Base-by-base conservation (phyloP, 1,140 invertebrate genomes). In the Microplitis demolitor region DNA sequence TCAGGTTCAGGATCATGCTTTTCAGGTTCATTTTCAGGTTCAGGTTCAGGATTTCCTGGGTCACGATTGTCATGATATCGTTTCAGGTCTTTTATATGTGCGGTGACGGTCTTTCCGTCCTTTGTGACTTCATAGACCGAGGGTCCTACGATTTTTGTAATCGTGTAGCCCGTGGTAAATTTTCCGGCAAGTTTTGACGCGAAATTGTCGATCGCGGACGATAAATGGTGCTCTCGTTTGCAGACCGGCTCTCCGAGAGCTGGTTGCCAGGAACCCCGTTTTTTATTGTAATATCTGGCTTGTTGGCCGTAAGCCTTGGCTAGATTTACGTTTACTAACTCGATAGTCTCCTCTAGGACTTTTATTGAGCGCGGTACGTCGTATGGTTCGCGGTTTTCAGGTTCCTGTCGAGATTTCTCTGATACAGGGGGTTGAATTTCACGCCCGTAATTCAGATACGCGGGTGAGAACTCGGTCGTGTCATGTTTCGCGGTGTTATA, bases 401-500 rank as follows among this genome's bases (percentile, higher is more conserved):
- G n/a, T n/a, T n/a, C n/a, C n/a, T n/a, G n/a, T n/a, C n/a, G n/a
- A n/a, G n/a, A n/a, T n/a, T n/a, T n/a, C 0, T 24, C 24, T 0
- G 16, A 14, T 5, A 11, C 64, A 63, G 60, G 45, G 11, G 61
- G 37, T 0, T 16, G 1, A 0, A 53, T 3, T 58, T 76, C 58
- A 6, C 66, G 31, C 3, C 66, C 56, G 16, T 71, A 74, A 13
- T 66, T 60, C 5, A 76, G 24, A 33, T 64, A 74, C 3, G 66
- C 50, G 2, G 72, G 75, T 6, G 69, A 37, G 13, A 39, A 34
- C 34, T 51, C 8, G 0, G 69, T 69, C 2, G 69, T 5, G 1
- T 51, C 24, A 5, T 76, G 63, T 53, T 35, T 16, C 3, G 39
- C 56, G 2, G 69, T 69, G 11, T 76, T 74, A 54, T 69, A 56